Conservation (phyloP, 1,140 invertebrate genomes). For the Lycorma delicatula region DNA sequence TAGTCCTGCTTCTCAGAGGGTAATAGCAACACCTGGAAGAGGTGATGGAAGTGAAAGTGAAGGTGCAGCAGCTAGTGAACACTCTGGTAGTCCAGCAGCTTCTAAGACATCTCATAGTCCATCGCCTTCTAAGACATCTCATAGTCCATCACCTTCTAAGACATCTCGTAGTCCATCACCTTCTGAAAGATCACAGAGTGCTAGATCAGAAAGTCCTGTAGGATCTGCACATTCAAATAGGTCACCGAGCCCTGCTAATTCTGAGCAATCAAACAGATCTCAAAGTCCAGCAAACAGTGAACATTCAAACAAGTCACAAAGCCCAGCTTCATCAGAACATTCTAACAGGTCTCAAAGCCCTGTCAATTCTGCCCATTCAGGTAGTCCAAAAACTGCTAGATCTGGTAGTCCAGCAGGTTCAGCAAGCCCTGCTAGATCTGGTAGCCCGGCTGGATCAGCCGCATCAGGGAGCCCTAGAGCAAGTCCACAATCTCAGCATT, state of each 20-base stretch:
- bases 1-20: conserved; percentile 4
- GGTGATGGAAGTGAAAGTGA: conserved; percentile 7
- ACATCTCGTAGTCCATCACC: neutral
- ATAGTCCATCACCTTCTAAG: neutral
- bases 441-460: neutral
- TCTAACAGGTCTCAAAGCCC: conserved; percentile 1
- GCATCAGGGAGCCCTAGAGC: no score
- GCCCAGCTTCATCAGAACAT: conserved; percentile 12
- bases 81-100: neutral
- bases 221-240: conserved; percentile 25
- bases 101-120: neutral
- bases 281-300: conserved; percentile 20
- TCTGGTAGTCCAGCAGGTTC: neutral
- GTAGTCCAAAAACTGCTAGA: conserved; percentile 2
- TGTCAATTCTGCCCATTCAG: neutral
- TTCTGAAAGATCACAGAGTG: conserved; percentile 3
- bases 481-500: conserved; percentile 4
- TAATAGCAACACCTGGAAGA: conserved; percentile 1
- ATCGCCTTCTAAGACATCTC: neutral
- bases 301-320: conserved; percentile 8
- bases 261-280: conserved; percentile 22
- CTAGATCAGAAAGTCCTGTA: conserved; percentile 1
- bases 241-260: conserved; percentile 20
- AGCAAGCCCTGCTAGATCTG: neutral
- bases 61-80: neutral